Evolutionary conservation across 2,888 invertebrate genomes (phyloP), one percentile per base, ranked within the genome.

Genomic region (Bombylius major): DNA sequence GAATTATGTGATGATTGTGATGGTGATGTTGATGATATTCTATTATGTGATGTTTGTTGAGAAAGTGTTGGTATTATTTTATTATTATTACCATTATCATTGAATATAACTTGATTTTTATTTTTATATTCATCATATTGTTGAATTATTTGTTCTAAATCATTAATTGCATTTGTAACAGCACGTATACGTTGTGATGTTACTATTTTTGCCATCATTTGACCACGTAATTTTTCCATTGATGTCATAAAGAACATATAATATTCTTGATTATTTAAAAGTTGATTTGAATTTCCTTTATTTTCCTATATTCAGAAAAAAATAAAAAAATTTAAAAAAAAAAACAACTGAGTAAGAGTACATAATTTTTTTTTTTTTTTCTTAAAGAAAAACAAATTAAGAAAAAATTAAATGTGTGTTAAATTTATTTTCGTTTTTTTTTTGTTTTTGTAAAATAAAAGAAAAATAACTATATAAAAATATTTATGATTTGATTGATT

Each of bases 271-370:
- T 55, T 48, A 33, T 23, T 32, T 47, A 55, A 42, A 5, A 55
- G 47, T 51, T 55, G 42, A 55, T 55, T 51, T 33, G 55, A 46
- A 49, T 56, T 55, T 31, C 50, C 44, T 47, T 57, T 57, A n/a
- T 42, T 51, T 50, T 55, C 55, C 59, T 59, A 56, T 39, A 57
- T 56, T 36, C 9, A 36, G 5, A 8, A 4, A 36, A 36, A 36
- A 36, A 36, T 36, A 8, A 36, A 36, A 36, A 36, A 36, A 36
- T 36, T 5, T 36, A 36, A 36, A 8, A 36, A 8, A 36, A 23
- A 23, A 23, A 23, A 23, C 23, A 23, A 23, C 23, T 23, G 23
- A 23, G 23, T 23, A 23, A 23, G 3, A 23, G 23, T 23, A 23
- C 23, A 23, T 23, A 23, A 23, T 23, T 23, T 23, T 23, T 23